Conservation (phyloP, 2,888 invertebrate genomes). For the Adelognathus sp. region DNA sequence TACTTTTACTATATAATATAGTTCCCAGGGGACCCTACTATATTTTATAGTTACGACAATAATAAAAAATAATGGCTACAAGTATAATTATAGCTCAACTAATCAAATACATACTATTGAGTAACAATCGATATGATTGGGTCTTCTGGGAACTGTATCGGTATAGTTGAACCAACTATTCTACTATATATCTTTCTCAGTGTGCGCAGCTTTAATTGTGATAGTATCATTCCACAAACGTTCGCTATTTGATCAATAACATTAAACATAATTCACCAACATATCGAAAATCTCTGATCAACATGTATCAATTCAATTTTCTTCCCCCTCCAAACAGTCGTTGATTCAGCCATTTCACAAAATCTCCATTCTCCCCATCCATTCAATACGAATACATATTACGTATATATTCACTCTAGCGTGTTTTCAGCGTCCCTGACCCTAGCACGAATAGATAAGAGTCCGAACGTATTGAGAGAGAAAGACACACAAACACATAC, state of each 20-base stretch:
- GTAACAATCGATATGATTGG: too few species aligned
- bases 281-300: neutral
- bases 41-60: too few species aligned
- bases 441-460: slow-evolving; percentile 56
- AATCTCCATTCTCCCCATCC: neutral
- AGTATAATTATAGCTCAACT: too few species aligned
- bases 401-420: neutral
- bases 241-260: neutral
- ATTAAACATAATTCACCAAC: neutral
- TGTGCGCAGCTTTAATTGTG: too few species aligned
- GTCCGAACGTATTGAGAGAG: slow-evolving; percentile 28
- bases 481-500: neutral
- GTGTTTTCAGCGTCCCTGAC: slow-evolving; percentile 51
- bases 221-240: too few species aligned
- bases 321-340: neutral
- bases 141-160: too few species aligned
- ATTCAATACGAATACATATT: neutral
- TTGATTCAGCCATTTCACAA: neutral
- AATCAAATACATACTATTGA: too few species aligned
- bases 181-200: too few species aligned
- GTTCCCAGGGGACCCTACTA: too few species aligned
- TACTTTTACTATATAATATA: too few species aligned
- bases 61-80: too few species aligned
- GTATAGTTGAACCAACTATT: too few species aligned
- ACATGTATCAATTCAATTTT: neutral